Evolutionary conservation across 37 sponge, comb jelly and placozoan species (phyloP).

Genomic region (Theonella swinhoei): DNA sequence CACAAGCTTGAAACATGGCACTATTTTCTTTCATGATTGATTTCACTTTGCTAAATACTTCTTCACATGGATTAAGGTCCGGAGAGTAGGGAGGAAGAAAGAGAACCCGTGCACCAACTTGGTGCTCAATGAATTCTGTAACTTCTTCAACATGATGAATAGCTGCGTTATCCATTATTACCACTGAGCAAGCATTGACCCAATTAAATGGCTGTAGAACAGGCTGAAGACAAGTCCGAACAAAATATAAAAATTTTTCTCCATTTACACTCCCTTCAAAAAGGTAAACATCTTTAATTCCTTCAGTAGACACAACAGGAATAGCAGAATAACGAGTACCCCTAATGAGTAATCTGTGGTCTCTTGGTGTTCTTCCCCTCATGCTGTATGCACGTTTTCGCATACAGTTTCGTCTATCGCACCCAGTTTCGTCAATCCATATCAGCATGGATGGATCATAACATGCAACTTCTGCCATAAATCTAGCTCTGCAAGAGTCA

Average conservation of each 20-base stretch:
- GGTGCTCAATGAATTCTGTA: constrained; percentile 3
- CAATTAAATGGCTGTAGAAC: constrained; percentile 11
- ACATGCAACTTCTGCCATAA: constrained; percentile 34
- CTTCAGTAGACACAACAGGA: constrained; percentile 9
- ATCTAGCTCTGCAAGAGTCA: constrained; percentile 4
- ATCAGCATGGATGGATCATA: constrained; percentile 24
- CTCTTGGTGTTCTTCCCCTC: constrained; percentile 12
- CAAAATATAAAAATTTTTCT: not conserved
- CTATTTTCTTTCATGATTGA: constrained; percentile 41
- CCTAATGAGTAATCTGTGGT: constrained; percentile 8
- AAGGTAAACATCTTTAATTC: constrained; percentile 14
- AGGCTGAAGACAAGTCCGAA: not conserved
- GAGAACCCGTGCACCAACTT: constrained; percentile 2
- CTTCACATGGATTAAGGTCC: constrained; percentile 16
- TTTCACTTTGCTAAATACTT: constrained; percentile 38
- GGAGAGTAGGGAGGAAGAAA: constrained; percentile 50
- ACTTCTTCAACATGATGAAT: constrained; percentile 35
- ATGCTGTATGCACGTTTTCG: constrained; percentile 16
- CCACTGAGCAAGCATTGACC: constrained; percentile 11
- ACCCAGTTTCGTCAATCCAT: constrained; percentile 40
- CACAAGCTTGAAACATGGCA: constrained; percentile 28
- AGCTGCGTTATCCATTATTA: constrained; percentile 17
- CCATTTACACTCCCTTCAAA: constrained; percentile 17
- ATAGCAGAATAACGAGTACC: constrained; percentile 35
- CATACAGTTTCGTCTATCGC: constrained; percentile 12